These are phyloP conservation scores for Oasisia sp. DNA, from an alignment of 2,888 invertebrate species.

Conservation along the genomic window DNA sequence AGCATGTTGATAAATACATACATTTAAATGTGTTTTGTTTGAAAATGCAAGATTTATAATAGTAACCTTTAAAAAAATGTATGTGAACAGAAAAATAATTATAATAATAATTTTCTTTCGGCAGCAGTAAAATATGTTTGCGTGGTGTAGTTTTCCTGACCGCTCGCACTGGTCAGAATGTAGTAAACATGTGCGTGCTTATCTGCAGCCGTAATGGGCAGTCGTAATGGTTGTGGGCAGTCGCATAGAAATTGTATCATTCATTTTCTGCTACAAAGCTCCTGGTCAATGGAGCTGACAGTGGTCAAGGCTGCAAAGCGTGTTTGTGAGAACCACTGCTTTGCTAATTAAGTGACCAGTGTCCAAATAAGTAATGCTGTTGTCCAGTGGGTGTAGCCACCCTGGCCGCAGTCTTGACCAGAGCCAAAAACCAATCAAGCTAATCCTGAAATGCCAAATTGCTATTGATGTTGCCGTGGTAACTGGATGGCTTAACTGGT, in stretches of 20 bases:
- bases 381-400: not conserved
- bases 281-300: not conserved
- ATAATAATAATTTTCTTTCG: not conserved
- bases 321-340: constrained; percentile 12
- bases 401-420: not conserved
- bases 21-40: not conserved
- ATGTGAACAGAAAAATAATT: not conserved
- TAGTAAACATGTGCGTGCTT: constrained; percentile 17
- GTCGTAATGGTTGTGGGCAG: not conserved
- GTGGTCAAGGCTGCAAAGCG: not conserved
- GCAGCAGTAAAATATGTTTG: not conserved
- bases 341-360: constrained; percentile 13
- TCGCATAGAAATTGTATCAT: not conserved
- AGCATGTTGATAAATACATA: not conserved
- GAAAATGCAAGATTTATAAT: not conserved
- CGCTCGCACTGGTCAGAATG: not conserved
- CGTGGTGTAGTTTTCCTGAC: not conserved
- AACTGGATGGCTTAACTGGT: not conserved
- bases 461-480: not conserved
- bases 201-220: not conserved
- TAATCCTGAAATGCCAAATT: not conserved
- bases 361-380: not conserved
- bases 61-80: too few species aligned
- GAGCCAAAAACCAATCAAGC: constrained; percentile 17
- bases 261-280: constrained; percentile 12